Base-by-base conservation (phyloP, 2,888 invertebrate genomes). In the Orchestes rusci region DNA sequence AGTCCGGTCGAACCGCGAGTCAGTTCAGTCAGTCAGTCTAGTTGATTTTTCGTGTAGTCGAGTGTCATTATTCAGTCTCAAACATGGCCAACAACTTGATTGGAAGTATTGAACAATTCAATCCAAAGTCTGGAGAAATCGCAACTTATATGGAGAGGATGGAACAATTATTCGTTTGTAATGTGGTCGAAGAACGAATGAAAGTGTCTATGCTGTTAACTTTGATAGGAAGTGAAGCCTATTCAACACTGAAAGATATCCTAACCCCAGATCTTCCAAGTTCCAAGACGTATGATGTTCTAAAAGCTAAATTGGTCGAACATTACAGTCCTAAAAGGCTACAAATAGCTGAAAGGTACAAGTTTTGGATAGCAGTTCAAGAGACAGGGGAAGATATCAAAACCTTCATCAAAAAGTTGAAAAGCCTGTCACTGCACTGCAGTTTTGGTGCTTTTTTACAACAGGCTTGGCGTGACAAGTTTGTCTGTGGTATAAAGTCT, bases 331-430 rank as follows among this genome's bases (percentile, higher is more conserved):
- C 56, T 13, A 52, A 54, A 47, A 41, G 46, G n/a, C 48, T 56
- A 29, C 41, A 50, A 4, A 57, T 58, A 15, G 52, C 56, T 2
- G 58, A 61, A 46, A 31, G 55, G n/a, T 60, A 54, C 36, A 53
- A 52, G 38, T 58, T 59, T 43, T 54, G 56, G 38, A 51, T 52
- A 34, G 41, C 53, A 12, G 23, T 48, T 28, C 59, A 59, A 47
- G 50, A 53, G 39, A 16, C 39, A 4, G 19, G 34, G 12, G 49
- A 51, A 39, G 46, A 49, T 41, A 35, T 45, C 15, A 41, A 37
- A 31, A 12, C 30, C 45, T 44, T 55, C 54, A 32, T 42, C 45
- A 48, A 54, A 8, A 8, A 52, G 46, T 20, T 31, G 61, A 16
- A 58, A 53, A 37, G 52, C 43, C 19, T 54, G 10, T 53, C 60